Evolutionary conservation across 2,113 vertebrate genomes (phyloP).

Genomic region (Emydura subglobosa): DNA sequence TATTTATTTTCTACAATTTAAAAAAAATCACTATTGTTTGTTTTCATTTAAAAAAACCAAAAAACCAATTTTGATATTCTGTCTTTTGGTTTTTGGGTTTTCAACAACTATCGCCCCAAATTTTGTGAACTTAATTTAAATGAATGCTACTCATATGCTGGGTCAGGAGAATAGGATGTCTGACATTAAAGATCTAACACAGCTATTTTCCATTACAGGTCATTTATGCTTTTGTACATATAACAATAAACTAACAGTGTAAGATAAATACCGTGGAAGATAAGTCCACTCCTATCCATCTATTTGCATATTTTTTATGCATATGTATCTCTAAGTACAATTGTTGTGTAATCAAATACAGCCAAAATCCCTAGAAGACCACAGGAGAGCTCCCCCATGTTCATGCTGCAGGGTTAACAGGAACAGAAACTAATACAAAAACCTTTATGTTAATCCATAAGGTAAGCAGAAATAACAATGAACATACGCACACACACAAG

Average conservation of each 20-base stretch:
- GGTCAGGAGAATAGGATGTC: neutral
- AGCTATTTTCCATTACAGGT: neutral
- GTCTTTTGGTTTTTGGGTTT: neutral
- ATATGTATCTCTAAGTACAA: neutral
- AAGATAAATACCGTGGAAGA: neutral
- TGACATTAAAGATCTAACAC: neutral
- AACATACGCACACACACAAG: neutral
- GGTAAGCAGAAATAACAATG: neutral
- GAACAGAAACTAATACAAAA: neutral
- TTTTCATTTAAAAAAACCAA: no score
- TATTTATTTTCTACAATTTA: neutral
- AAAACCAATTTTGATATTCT: neutral
- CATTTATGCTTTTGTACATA: rapidly evolving
- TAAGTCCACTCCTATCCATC: neutral
- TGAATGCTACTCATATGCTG: neutral
- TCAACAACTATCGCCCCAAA: neutral
- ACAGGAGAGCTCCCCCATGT: neutral
- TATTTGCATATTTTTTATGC: neutral
- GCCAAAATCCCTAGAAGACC: neutral
- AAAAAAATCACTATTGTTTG: no score
- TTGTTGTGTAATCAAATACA: neutral
- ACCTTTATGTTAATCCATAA: neutral
- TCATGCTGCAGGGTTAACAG: neutral
- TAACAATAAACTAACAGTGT: neutral
- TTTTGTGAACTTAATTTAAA: neutral